phyloP scores from a whole-genome alignment of 2,113 vertebrate species.

The Bubo scandiacus region DNA sequence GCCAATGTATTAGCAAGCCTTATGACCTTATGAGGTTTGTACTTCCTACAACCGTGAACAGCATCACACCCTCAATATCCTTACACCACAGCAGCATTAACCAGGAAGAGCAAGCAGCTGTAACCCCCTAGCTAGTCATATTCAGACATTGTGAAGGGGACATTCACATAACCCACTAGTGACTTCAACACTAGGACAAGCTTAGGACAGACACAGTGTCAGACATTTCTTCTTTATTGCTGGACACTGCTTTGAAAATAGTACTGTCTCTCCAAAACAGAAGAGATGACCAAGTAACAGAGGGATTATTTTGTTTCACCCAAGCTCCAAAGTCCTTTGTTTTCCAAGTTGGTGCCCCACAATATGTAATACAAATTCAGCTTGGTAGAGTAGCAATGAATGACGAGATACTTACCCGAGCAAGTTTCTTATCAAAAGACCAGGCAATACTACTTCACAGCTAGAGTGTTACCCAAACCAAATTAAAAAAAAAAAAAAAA shows the following conservation, averaged over 20 bases:
- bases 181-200: neutral
- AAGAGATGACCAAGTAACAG: neutral
- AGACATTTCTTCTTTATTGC: neutral
- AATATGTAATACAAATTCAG: neutral
- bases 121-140: neutral
- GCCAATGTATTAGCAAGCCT: neutral
- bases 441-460: neutral
- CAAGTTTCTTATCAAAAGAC: neutral
- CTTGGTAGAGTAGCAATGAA: neutral
- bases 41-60: neutral
- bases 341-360: neutral
- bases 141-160: neutral
- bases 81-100: neutral
- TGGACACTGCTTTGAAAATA: neutral
- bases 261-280: neutral
- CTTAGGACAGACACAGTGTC: neutral
- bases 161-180: neutral
- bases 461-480: neutral
- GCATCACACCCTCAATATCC: neutral
- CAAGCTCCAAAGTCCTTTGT: neutral
- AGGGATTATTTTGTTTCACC: neutral
- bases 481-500: neutral
- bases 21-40: neutral
- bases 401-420: neutral
- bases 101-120: neutral